Percentiles rank a stretch among this genome's conserved stretches.
These are phyloP conservation scores for Cyphotilapia sp. DNA, from an alignment of 2,113 vertebrate species.

Conservation along the genomic window DNA sequence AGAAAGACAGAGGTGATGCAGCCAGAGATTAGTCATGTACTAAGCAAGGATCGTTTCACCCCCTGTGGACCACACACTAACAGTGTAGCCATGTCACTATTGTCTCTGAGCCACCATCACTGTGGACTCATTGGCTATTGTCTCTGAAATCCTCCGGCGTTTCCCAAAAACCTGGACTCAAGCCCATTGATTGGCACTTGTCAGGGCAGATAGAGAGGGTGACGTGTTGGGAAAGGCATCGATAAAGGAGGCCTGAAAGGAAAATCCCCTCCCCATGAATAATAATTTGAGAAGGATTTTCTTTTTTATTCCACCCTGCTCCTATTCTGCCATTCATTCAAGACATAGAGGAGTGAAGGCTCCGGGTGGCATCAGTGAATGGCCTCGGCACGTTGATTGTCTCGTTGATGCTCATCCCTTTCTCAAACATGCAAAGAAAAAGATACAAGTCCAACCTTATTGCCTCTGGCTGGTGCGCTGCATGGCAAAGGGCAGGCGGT, in stretches of 20 bases:
- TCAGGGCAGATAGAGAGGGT: conserved; percentile 87
- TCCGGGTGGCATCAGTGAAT: conserved; percentile 84
- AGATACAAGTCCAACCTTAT: conserved; percentile 75
- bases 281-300: conserved; percentile 71
- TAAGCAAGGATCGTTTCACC: conserved; percentile 69
- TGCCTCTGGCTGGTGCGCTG: conserved; percentile 75
- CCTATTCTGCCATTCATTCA: conserved; percentile 40
- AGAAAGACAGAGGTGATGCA: conserved; percentile 73
- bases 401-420: conserved; percentile 78
- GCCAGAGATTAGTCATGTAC: conserved; percentile 88
- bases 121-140: conserved; percentile 60
- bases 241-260: conserved; percentile 75
- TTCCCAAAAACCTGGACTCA: conserved; percentile 64
- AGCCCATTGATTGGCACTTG: conserved; percentile 94
- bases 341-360: conserved; percentile 70
- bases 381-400: conserved; percentile 75
- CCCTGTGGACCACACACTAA: conserved; percentile 92
- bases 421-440: conserved; percentile 79
- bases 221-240: conserved; percentile 73
- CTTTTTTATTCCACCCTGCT: conserved; percentile 67
- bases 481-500: conserved; percentile 11
- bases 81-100: conserved; percentile 77
- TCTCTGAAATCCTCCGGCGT: conserved; percentile 62
- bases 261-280: conserved; percentile 81
- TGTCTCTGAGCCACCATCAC: conserved; percentile 70